These are phyloP conservation scores for Calypte anna DNA, from an alignment of 2,113 vertebrate genomes.

Conservation along the genomic window DNA sequence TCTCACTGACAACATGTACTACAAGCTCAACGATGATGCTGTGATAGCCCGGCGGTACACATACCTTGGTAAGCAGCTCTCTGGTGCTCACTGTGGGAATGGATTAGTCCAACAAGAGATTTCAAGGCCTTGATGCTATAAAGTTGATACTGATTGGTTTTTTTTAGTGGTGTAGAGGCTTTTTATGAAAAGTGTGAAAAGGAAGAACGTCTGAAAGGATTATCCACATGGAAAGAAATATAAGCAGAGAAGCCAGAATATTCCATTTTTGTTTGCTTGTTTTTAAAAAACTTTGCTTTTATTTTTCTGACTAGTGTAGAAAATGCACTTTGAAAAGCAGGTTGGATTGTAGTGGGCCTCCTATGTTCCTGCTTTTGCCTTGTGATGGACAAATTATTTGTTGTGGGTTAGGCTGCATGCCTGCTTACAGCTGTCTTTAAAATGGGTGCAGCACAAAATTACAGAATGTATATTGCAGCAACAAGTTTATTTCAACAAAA, in stretches of 20 bases:
- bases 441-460: not conserved
- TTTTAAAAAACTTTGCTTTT: not conserved
- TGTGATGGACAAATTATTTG: not conserved
- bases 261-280: not conserved
- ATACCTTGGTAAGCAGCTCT: constrained; percentile 88
- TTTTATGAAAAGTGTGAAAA: not conserved
- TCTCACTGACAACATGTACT: constrained; percentile 89
- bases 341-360: not conserved
- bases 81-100: not conserved
- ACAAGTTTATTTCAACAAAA: not conserved
- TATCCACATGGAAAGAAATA: not conserved
- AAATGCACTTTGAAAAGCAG: not conserved
- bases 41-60: constrained; percentile 89
- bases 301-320: not conserved
- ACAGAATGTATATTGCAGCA: not conserved
- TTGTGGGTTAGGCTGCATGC: not conserved
- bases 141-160: not conserved
- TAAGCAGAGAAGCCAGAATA: not conserved
- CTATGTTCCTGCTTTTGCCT: not conserved
- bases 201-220: not conserved
- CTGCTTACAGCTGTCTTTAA: not conserved
- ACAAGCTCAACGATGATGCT: constrained; percentile 86
- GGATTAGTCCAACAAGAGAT: not conserved
- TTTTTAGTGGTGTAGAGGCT: not conserved
- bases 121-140: not conserved